Conservation (phyloP, 2,113 vertebrate genomes). For the Pagrus major region DNA sequence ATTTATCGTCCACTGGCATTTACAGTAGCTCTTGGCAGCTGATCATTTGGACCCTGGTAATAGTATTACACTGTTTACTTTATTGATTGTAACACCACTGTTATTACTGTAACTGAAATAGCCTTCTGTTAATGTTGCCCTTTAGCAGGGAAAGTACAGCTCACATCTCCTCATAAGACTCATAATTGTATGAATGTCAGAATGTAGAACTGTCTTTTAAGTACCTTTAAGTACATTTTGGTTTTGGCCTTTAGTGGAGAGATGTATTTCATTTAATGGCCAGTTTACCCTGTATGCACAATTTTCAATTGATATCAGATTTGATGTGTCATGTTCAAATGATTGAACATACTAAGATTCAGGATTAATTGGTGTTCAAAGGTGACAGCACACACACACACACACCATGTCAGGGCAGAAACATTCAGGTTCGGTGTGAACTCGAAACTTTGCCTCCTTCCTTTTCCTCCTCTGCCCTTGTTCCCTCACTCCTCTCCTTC, state of each 20-base stretch:
- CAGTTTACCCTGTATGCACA: neutral
- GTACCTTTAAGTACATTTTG: no score
- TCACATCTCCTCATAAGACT: neutral
- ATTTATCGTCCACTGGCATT: neutral
- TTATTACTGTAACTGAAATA: slow-evolving; percentile 7
- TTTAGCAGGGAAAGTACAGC: neutral
- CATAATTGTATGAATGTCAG: neutral
- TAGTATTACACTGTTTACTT: neutral
- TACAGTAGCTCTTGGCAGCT: slow-evolving; percentile 9
- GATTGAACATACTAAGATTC: neutral
- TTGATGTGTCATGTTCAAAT: neutral
- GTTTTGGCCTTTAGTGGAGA: neutral
- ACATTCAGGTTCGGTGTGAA: neutral
- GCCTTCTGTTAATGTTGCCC: neutral
- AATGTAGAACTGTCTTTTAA: no score
- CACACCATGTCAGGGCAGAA: neutral
- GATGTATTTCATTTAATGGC: neutral
- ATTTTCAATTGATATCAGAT: neutral
- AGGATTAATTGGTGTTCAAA: neutral
- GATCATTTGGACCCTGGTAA: neutral
- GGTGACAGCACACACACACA: neutral
- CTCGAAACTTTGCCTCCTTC: neutral
- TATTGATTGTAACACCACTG: neutral
- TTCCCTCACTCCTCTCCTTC: neutral
- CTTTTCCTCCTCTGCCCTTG: neutral